These are phyloP conservation scores for Caranx ignobilis DNA, from an alignment of 2,113 vertebrate genomes.

Conservation along the genomic window DNA sequence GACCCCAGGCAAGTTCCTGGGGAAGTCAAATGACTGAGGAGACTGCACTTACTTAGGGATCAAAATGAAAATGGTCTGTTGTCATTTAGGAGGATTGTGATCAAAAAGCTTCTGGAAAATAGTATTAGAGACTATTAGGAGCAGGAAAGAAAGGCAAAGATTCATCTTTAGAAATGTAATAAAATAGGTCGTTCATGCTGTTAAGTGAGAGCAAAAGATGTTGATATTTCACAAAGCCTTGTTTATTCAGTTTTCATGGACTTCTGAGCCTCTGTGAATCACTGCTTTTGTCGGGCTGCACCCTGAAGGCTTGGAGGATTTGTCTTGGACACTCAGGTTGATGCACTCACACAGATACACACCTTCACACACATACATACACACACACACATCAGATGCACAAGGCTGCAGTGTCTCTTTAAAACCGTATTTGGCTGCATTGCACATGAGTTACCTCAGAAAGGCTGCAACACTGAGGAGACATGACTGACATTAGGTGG, in stretches of 20 bases:
- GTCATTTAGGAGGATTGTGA: conserved; percentile 20
- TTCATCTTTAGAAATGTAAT: background rate
- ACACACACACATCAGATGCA: background rate
- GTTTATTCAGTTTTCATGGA: background rate
- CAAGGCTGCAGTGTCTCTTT: conserved; percentile 1
- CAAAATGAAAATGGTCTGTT: conserved; percentile 27
- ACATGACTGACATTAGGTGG: no score
- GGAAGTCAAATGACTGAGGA: conserved; percentile 6
- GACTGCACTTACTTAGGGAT: conserved; percentile 8
- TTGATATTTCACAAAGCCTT: background rate
- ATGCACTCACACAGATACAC: background rate
- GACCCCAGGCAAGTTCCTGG: conserved; percentile 23
- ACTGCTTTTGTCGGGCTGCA: conserved; percentile 24
- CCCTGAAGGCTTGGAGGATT: conserved; percentile 4
- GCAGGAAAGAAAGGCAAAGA: background rate
- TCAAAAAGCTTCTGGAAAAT: background rate
- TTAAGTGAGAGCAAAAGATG: background rate
- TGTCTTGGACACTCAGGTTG: background rate
- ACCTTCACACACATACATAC: conserved; percentile 2
- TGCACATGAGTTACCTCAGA: background rate
- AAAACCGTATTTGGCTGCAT: background rate
- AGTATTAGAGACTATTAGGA: conserved; percentile 16
- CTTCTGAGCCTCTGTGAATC: conserved; percentile 6
- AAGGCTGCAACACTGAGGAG: background rate
- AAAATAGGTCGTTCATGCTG: background rate